Evolutionary conservation across 2,113 vertebrate genomes (phyloP), one percentile per base, ranked within the genome.

Genomic region (Hiodon tergisus): DNA sequence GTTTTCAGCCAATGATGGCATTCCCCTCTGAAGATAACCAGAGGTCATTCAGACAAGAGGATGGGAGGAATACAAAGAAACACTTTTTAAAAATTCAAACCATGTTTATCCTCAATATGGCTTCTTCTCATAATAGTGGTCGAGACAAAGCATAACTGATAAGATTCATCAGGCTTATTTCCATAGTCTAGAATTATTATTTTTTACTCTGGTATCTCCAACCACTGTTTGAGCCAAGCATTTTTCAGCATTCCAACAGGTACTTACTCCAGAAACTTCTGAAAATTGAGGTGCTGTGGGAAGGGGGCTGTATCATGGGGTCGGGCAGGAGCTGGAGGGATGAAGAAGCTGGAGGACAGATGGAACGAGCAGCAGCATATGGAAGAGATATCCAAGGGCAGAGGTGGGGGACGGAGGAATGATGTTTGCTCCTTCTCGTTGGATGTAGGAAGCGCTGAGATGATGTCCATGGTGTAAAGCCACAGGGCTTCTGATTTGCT

Each of bases 21-120:
- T 83, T 86, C 83, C 81, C 86, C 86, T 87, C 83, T 78, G 77
- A 85, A 87, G 87, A 88, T 88, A 87, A 90, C 80, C 59, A 75
- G 84, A 90, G 89, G 89, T 91, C 88, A 78, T 83, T 84, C 75
- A 72, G 70, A 78, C 80, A 70, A 50, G 69, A 68, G 69, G 63
- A 76, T 6, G 2, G 82, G 85, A 86, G 72, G 79, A 83, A 85
- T 87, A 80, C 81, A 81, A 54, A 83, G 76, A 73, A n/a, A 72
- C 2, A 69, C 77, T 78, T 80, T 79, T 86, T 88, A 83, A 83
- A 87, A 84, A 92, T 92, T 87, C 89, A 87, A 81, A 77, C 79
- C 65, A 82, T 86, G 89, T 89, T 89, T 88, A 85, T 86, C 79
- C 82, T 84, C 82, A 83, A 83, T 31, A 82, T 83, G 84, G 86